Evolutionary conservation across 1,140 invertebrate genomes (phyloP).

Genomic region (Hetaerina americana): DNA sequence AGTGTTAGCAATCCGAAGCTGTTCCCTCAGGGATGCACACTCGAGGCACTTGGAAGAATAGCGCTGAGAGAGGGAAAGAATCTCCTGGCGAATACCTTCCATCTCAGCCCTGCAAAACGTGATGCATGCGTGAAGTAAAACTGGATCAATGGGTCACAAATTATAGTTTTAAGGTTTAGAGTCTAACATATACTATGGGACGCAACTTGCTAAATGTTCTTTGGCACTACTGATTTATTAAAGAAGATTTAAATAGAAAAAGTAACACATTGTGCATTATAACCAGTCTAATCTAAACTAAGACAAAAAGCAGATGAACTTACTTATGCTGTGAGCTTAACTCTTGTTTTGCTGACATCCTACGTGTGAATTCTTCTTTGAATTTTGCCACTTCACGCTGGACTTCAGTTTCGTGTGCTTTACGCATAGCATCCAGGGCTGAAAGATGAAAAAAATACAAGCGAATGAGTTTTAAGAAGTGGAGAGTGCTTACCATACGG

Average conservation of each 20-base stretch:
- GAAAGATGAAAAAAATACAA: conserved; percentile 30
- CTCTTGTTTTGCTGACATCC: conserved; percentile 46
- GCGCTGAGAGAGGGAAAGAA: conserved; percentile 75
- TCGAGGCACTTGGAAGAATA: conserved; percentile 87
- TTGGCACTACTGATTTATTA: no score
- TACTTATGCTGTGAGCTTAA: conserved; percentile 39
- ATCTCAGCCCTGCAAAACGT: conserved; percentile 58
- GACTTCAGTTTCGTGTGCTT: conserved; percentile 84
- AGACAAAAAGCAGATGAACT: neutral
- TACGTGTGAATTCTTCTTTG: conserved; percentile 69
- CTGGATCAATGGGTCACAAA: no score
- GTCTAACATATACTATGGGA: no score
- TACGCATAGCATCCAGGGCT: conserved; percentile 82
- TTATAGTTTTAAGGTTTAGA: no score
- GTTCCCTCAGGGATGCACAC: conserved; percentile 71
- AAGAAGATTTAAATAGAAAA: no score
- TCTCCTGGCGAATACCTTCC: conserved; percentile 70
- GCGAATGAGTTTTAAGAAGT: no score
- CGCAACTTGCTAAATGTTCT: no score
- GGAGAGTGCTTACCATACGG: no score
- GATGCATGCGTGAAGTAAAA: no score
- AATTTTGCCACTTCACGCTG: conserved; percentile 76
- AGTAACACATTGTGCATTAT: no score
- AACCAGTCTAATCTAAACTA: neutral
- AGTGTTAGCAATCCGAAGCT: conserved; percentile 54